These are phyloP conservation scores for Amniataba percoides DNA, from an alignment of 2,797 vertebrate genomes.

Conservation along the genomic window DNA sequence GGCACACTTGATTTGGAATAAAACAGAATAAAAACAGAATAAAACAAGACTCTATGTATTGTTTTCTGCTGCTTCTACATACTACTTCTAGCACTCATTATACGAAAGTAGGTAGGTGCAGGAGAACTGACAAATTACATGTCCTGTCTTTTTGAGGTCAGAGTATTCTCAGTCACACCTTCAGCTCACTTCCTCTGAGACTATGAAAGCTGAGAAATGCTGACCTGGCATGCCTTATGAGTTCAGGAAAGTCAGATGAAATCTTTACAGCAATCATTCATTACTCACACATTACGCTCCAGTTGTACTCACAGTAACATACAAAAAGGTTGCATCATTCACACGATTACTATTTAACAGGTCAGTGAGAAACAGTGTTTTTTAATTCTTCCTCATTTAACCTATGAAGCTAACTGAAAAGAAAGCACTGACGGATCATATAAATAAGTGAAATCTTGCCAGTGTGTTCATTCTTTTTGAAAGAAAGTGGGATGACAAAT, in stretches of 20 bases:
- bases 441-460: no score
- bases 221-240: not conserved
- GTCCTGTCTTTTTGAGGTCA: not conserved
- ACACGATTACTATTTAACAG: not conserved
- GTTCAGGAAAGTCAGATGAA: not conserved
- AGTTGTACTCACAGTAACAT: not conserved
- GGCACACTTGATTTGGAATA: not conserved
- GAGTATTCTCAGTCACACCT: not conserved
- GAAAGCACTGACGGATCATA: no score
- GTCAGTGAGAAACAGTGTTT: not conserved
- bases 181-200: not conserved
- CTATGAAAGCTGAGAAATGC: not conserved
- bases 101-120: not conserved
- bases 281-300: not conserved
- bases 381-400: not conserved
- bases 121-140: not conserved
- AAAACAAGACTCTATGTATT: no score
- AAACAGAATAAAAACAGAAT: no score
- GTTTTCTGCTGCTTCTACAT: not conserved
- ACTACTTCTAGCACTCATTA: not conserved
- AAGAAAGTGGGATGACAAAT: not conserved
- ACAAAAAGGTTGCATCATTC: not conserved
- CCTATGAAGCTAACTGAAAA: not conserved
- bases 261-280: not conserved
- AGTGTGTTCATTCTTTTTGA: not conserved